Conservation (phyloP, 2,113 vertebrate species). For the Tiliqua scincoides region DNA sequence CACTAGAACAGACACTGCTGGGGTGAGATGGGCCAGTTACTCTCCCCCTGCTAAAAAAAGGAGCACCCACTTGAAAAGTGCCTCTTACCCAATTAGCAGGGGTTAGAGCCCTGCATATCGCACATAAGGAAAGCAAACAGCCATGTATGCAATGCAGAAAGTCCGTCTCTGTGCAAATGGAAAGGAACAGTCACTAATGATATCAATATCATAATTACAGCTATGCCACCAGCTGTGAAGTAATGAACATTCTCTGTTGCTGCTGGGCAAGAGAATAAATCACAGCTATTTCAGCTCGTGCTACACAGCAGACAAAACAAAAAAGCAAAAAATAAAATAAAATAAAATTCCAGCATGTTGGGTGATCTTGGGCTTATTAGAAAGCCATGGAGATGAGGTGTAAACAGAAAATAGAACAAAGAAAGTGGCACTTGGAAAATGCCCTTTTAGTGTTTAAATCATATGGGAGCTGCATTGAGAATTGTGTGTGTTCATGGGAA, state of each 20-base stretch:
- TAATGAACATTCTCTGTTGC: conserved; percentile 7
- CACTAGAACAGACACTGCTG: too few relatives aligned
- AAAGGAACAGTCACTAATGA: neutral
- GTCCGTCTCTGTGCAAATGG: neutral
- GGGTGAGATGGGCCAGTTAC: too few relatives aligned
- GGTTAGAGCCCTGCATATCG: neutral
- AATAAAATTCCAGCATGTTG: conserved; percentile 5
- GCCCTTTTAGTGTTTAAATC: neutral
- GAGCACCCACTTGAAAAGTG: too few relatives aligned
- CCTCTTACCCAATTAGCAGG: too few relatives aligned
- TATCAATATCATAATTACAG: conserved; percentile 28
- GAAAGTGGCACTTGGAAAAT: neutral
- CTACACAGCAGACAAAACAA: neutral
- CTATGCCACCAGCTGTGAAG: neutral
- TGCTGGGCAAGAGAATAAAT: conserved; percentile 39
- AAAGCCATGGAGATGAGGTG: conserved; percentile 10
- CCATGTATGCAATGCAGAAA: neutral
- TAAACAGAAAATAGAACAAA: conserved; percentile 20
- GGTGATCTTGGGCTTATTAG: conserved; percentile 32
- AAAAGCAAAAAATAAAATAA: neutral
- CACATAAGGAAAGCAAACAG: neutral
- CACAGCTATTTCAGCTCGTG: conserved; percentile 35
- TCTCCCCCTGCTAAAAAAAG: too few relatives aligned
- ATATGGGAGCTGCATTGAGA: neutral
- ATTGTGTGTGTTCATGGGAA: neutral